phyloP scores from a whole-genome alignment of 2,797 vertebrate species.

The Aeoliscus strigatus region DNA sequence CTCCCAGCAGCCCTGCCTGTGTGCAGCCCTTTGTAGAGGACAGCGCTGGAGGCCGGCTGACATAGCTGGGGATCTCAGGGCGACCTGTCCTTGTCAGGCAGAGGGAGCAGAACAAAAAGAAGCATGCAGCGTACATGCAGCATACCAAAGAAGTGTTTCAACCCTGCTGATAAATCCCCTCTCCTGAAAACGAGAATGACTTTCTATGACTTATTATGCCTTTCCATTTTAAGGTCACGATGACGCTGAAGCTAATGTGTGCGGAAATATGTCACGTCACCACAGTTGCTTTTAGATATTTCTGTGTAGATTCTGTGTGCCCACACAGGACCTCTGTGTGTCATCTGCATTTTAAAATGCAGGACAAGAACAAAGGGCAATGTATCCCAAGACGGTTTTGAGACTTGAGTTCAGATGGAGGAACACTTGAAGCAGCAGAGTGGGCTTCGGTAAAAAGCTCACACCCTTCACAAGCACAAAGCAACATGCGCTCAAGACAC shows the following conservation, averaged over 20 bases:
- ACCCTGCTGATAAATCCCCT: background rate
- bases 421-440: background rate
- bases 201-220: background rate
- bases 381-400: background rate
- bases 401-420: background rate
- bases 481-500: too few species aligned
- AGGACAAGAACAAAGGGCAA: conserved; percentile 30
- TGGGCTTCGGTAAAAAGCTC: background rate
- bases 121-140: conserved; percentile 18
- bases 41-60: conserved; percentile 49
- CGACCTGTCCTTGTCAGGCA: conserved; percentile 56
- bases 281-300: too few species aligned
- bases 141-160: conserved; percentile 44
- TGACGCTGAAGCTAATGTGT: conserved; percentile 10
- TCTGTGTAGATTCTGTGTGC: background rate
- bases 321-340: background rate
- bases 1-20: conserved; percentile 38
- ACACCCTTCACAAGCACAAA: too few species aligned
- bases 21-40: conserved; percentile 53
- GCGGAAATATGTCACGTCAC: conserved; percentile 18
- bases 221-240: conserved; percentile 8
- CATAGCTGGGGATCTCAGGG: conserved; percentile 60
- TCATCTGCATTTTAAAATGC: conserved; percentile 24
- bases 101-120: conserved; percentile 29
- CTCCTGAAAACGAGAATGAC: background rate